These are phyloP conservation scores for Andrena trimmerana DNA, from an alignment of 2,888 invertebrate genomes.

Conservation along the genomic window DNA sequence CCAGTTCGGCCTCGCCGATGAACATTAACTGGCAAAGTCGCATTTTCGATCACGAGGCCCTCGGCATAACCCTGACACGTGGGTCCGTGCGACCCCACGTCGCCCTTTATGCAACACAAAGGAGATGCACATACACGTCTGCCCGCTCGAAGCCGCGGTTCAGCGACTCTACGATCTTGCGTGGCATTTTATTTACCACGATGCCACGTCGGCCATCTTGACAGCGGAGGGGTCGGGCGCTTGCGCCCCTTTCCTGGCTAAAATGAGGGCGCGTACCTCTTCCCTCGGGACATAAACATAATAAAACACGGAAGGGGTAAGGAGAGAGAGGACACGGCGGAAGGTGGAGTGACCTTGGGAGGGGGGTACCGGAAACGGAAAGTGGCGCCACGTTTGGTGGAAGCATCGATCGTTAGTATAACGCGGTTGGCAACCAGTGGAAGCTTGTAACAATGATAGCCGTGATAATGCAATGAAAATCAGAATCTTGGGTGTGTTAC, in stretches of 20 bases:
- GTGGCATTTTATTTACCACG: constrained; percentile 75
- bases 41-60: constrained; percentile 67
- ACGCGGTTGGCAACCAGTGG: too few species aligned
- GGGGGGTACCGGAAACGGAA: constrained; percentile 5
- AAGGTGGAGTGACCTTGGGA: constrained; percentile 4
- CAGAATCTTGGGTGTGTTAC: neutral
- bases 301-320: constrained; percentile 21
- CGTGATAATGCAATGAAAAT: neutral
- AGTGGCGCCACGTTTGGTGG: constrained; percentile 48
- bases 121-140: constrained; percentile 55
- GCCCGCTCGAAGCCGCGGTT: constrained; percentile 40
- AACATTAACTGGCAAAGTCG: constrained; percentile 78
- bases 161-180: constrained; percentile 45
- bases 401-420: neutral
- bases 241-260: constrained; percentile 63
- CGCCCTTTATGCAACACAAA: constrained; percentile 52
- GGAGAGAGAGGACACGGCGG: neutral
- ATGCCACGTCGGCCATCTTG: constrained; percentile 74
- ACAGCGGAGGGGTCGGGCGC: constrained; percentile 55
- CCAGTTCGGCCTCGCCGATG: constrained; percentile 77
- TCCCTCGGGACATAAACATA: constrained; percentile 64
- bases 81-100: constrained; percentile 46
- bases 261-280: constrained; percentile 49
- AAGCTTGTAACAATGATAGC: too few species aligned
- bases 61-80: constrained; percentile 49